Percentiles rank a stretch among this genome's conserved stretches.
phyloP scores from a whole-genome alignment of 2,113 vertebrate species.

The Chaetops frenatus region DNA sequence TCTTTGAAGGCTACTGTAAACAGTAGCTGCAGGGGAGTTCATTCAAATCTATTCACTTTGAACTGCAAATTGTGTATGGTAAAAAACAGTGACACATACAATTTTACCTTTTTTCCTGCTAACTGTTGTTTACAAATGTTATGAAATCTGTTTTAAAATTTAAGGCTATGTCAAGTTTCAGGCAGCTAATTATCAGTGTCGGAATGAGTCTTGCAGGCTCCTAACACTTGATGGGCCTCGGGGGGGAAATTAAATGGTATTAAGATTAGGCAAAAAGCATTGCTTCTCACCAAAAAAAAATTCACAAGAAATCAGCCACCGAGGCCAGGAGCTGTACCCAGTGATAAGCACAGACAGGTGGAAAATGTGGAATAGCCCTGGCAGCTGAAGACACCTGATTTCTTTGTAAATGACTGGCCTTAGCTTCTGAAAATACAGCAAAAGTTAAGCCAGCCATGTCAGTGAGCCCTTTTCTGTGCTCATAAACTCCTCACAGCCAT shows the following conservation, averaged over 20 bases:
- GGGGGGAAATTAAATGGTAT: neutral
- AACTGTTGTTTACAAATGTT: constrained; percentile 60
- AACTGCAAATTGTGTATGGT: constrained; percentile 50
- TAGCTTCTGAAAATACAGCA: neutral
- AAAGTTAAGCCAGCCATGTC: rapidly evolving
- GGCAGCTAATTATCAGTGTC: constrained; percentile 45
- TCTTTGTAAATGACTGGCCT: neutral
- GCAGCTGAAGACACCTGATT: neutral
- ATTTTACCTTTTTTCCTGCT: constrained; percentile 48
- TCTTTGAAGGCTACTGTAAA: constrained; percentile 57
- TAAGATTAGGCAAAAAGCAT: neutral
- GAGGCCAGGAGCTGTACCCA: neutral
- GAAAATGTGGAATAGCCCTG: neutral
- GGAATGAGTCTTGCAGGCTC: neutral
- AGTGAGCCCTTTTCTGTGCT: neutral
- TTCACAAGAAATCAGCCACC: neutral
- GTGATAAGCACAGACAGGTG: neutral
- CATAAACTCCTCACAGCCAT: neutral
- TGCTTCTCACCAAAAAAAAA: neutral
- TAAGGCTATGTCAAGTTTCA: constrained; percentile 26
- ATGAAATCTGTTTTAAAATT: constrained; percentile 7
- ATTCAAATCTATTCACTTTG: constrained; percentile 66
- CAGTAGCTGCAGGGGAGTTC: constrained; percentile 53
- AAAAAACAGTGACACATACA: constrained; percentile 56
- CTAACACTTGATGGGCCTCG: neutral